These are phyloP conservation scores for Brachirus orientalis DNA, from an alignment of 2,113 vertebrate genomes.

Conservation along the genomic window DNA sequence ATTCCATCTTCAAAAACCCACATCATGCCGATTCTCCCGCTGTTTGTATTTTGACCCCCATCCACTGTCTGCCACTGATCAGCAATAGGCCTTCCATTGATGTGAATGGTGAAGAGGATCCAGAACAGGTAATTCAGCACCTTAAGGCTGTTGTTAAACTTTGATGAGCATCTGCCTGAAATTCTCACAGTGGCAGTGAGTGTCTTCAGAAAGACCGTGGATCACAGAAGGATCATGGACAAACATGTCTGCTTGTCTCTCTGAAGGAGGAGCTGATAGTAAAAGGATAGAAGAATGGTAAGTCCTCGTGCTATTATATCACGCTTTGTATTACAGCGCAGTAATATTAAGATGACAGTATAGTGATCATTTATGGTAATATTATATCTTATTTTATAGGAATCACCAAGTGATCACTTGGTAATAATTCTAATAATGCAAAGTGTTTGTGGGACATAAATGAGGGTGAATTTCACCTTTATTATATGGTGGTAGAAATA, in stretches of 20 bases:
- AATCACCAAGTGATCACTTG: too few relatives aligned
- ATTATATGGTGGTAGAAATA: too few relatives aligned
- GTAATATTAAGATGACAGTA: too few relatives aligned
- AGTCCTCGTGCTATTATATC: conserved; percentile 5
- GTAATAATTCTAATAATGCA: too few relatives aligned
- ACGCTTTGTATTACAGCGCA: not conserved
- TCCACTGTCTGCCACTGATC: conserved; percentile 14
- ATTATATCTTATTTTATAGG: too few relatives aligned
- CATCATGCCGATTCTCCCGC: not conserved
- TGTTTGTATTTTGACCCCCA: not conserved
- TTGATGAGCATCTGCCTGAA: conserved; percentile 77
- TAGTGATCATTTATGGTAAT: too few relatives aligned
- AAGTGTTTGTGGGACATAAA: too few relatives aligned
- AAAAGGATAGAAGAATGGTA: conserved; percentile 61
- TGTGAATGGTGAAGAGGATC: conserved; percentile 69
- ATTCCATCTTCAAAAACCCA: not conserved
- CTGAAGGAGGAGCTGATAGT: conserved; percentile 42
- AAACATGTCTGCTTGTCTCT: conserved; percentile 21
- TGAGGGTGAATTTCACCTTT: too few relatives aligned
- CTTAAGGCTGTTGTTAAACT: conserved; percentile 80
- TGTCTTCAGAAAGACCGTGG: conserved; percentile 32
- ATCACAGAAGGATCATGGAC: conserved; percentile 21
- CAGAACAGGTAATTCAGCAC: conserved; percentile 80
- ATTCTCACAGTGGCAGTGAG: conserved; percentile 56
- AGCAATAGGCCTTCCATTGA: conserved; percentile 37